Evolutionary conservation across 2,797 vertebrate genomes (phyloP), one percentile per base, ranked within the genome.

Genomic region (Allobates femoralis): DNA sequence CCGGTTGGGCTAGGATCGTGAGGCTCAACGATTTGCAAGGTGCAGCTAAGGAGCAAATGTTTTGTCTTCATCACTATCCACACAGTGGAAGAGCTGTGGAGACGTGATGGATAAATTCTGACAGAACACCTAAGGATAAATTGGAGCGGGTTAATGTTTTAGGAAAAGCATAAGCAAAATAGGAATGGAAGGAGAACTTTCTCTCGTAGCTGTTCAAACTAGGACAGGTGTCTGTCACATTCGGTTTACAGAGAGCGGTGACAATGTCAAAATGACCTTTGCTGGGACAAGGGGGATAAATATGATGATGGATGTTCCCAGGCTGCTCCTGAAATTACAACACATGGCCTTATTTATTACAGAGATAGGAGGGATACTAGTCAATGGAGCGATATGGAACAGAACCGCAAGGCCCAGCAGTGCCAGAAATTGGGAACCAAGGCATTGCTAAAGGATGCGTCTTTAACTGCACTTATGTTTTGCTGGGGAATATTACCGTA

Each of bases 211-310:
- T 89, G 51, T 85, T 89, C 82, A 41, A 32, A 56, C 81, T 81
- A 58, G 78, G 88, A 81, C 3, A 89, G 3, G 18, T 90, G 89
- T 89, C 64, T 86, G 64, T 80, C 89, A 87, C 90, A 73, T 67
- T 6, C 30, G 81, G n/a, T 88, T 91, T 90, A 85, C 58, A n/a
- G 55, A 53, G 2, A 3, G 41, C 75, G 84, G 71, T 86, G 32
- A 2, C 23, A 90, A 90, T 19, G 0, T 0, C 5, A 83, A 90
- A 90, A 89, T 79, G 5, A 58, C 14, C 55, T 90, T 90, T 89
- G 16, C 30, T 85, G 2, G 0, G 87, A 46, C 28, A 90, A 81
- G 82, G 85, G 81, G 41, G 28, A 1, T 78, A 26, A 83, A 60
- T 46, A 84, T 81, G 62, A n/a, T 83, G 37, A 0, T 84, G 77